These are phyloP conservation scores for Platyscapa corneri DNA, from an alignment of 1,140 invertebrate species.

Conservation along the genomic window DNA sequence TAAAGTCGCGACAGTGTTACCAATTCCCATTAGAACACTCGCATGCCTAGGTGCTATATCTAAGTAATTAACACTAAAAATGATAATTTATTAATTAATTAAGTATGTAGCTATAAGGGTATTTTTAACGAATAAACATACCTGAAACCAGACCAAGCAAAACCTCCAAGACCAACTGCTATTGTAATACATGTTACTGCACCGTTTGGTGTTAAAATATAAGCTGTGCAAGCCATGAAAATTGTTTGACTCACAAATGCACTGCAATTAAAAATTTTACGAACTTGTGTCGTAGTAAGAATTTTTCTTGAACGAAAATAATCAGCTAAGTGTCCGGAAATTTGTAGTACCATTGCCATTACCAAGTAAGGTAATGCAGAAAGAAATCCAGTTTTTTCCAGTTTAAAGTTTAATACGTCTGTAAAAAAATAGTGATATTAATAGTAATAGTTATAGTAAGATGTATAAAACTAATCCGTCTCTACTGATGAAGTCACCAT, in stretches of 20 bases:
- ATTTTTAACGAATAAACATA: constrained; percentile 63
- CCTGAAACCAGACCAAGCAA: constrained; percentile 92
- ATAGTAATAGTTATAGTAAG: too few species aligned
- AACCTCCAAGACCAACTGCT: constrained; percentile 90
- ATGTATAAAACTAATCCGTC: too few species aligned
- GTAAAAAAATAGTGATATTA: constrained; percentile 60
- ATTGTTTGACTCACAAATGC: constrained; percentile 88
- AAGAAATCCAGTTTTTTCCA: constrained; percentile 85
- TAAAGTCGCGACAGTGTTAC: constrained; percentile 90
- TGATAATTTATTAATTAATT: constrained; percentile 42
- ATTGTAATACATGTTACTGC: constrained; percentile 86
- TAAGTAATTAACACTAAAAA: constrained; percentile 87
- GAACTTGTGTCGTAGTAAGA: constrained; percentile 83
- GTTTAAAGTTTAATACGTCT: constrained; percentile 83
- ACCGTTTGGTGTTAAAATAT: constrained; percentile 77
- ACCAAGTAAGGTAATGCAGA: constrained; percentile 90
- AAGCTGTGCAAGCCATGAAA: constrained; percentile 88
- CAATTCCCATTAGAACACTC: constrained; percentile 89
- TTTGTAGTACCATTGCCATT: constrained; percentile 86
- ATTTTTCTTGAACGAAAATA: constrained; percentile 79
- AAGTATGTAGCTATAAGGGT: background rate
- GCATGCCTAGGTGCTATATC: constrained; percentile 90
- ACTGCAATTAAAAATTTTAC: constrained; percentile 84
- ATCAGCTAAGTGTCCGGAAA: constrained; percentile 88
- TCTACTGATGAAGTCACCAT: constrained; percentile 75